Conservation (phyloP, 2,113 vertebrate species). For the Ceyx margarethae region DNA sequence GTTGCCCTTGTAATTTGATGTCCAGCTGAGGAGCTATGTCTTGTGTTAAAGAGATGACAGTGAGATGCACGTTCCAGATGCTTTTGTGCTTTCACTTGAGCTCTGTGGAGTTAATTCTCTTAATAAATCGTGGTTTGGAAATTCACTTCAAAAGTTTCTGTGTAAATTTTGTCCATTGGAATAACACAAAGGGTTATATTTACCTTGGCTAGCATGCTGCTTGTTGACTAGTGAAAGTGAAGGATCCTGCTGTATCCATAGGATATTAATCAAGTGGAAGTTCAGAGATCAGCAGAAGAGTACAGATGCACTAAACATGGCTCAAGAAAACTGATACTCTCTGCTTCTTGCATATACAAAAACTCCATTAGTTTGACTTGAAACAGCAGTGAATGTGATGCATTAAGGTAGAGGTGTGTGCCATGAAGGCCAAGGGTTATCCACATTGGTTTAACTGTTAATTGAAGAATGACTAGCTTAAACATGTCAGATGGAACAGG, state of each 20-base stretch:
- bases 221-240: neutral
- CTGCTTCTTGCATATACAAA: neutral
- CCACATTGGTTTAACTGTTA: neutral
- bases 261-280: neutral
- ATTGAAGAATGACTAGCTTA: neutral
- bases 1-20: neutral
- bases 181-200: neutral
- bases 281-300: neutral
- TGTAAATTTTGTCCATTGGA: neutral
- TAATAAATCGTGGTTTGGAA: neutral
- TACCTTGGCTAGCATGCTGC: neutral
- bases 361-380: neutral
- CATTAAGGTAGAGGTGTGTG: neutral
- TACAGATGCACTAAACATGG: neutral
- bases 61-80: neutral
- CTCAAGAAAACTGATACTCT: neutral
- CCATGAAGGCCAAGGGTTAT: neutral
- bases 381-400: neutral
- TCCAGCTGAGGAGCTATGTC: neutral
- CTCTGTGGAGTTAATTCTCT: neutral
- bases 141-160: neutral
- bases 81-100: neutral
- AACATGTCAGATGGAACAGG: neutral
- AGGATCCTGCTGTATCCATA: neutral
- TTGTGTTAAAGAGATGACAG: neutral